Percentiles rank a stretch among this genome's conserved stretches.
These are phyloP conservation scores for Zeugodacus cucurbitae DNA, from an alignment of 1,140 invertebrate species.

Conservation along the genomic window DNA sequence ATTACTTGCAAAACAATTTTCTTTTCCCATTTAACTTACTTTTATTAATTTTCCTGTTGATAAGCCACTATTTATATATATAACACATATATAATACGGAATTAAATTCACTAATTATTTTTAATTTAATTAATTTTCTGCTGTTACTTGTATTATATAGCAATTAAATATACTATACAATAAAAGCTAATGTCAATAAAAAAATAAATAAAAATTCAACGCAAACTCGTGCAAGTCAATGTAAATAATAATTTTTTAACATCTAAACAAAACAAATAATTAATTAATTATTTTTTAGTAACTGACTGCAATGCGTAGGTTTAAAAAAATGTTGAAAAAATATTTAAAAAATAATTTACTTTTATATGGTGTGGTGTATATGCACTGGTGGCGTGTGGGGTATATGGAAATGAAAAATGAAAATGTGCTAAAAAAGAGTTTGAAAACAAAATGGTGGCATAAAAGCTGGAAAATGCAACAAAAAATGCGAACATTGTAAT, in stretches of 20 bases:
- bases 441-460: no score
- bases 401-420: neutral
- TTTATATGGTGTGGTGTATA: no score
- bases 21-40: neutral
- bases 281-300: neutral
- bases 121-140: neutral
- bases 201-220: neutral
- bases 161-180: neutral
- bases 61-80: conserved; percentile 24
- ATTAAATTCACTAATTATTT: neutral
- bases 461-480: no score
- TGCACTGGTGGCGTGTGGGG: neutral
- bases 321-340: no score
- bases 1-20: neutral
- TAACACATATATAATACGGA: neutral
- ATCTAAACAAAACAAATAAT: no score
- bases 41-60: neutral
- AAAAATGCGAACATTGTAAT: no score
- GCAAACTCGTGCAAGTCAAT: neutral
- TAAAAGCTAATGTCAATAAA: neutral
- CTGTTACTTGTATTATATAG: neutral
- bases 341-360: no score
- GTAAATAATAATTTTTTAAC: neutral
- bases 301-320: no score
- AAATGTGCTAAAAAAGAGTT: neutral